These are phyloP conservation scores for Clusia tigrina DNA, from an alignment of 2,888 invertebrate species.

Conservation along the genomic window DNA sequence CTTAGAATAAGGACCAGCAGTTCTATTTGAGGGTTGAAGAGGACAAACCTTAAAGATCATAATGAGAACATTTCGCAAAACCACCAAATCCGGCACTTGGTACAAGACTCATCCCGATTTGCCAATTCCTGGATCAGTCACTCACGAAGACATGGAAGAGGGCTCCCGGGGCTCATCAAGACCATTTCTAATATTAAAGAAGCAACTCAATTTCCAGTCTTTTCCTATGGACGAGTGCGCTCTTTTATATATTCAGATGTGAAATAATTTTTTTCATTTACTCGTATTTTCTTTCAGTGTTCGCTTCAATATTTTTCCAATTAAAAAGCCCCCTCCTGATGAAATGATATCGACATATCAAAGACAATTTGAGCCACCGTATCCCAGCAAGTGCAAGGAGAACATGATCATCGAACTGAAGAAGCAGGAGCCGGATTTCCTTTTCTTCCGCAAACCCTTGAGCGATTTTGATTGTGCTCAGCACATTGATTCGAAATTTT, in stretches of 20 bases:
- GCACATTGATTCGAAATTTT: constrained; percentile 31
- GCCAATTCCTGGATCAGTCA: constrained; percentile 28
- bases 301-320: constrained; percentile 24
- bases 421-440: constrained; percentile 28
- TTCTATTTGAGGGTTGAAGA: no score
- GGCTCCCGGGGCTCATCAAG: constrained; percentile 22
- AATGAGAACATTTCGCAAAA: no score
- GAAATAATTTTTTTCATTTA: not conserved
- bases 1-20: no score
- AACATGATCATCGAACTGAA: no score
- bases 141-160: constrained; percentile 37
- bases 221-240: constrained; percentile 37
- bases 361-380: constrained; percentile 31
- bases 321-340: constrained; percentile 9
- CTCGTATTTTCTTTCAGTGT: constrained; percentile 18
- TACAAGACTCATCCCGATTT: not conserved
- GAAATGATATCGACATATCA: constrained; percentile 30
- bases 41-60: no score
- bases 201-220: constrained; percentile 34
- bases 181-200: constrained; percentile 23
- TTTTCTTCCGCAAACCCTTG: constrained; percentile 34
- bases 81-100: not conserved
- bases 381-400: constrained; percentile 4
- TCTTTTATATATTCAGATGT: no score
- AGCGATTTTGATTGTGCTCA: constrained; percentile 34